Evolutionary conservation across 2,797 vertebrate genomes (phyloP).

Genomic region (Melanotaenia nigrans): DNA sequence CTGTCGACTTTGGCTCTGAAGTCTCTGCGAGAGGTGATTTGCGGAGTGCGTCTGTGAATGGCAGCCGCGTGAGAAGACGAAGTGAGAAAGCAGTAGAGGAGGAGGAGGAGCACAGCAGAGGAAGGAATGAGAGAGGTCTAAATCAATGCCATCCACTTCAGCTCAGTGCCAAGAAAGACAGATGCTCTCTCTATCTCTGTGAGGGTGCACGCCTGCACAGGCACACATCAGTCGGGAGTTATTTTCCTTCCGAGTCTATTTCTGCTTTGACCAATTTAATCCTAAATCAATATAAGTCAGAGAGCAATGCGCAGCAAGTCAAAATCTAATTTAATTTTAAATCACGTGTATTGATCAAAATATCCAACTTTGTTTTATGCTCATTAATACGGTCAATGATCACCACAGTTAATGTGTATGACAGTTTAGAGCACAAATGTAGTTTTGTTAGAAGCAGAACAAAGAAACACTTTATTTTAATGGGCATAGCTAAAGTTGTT

Average conservation of each 20-base stretch:
- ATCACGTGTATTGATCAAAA: slow-evolving; percentile 47
- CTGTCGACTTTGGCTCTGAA: slow-evolving; percentile 44
- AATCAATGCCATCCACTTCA: slow-evolving; percentile 73
- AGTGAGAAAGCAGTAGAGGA: slow-evolving; percentile 52
- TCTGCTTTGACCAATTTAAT: slow-evolving; percentile 59
- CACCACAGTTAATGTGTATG: background rate
- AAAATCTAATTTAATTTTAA: slow-evolving; percentile 51
- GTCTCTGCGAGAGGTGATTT: slow-evolving; percentile 55
- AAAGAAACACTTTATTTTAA: background rate
- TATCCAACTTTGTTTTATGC: slow-evolving; percentile 16
- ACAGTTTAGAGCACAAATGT: background rate
- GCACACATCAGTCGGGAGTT: slow-evolving; percentile 57
- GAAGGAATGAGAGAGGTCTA: slow-evolving; percentile 68
- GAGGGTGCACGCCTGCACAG: slow-evolving; percentile 26
- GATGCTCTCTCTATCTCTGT: slow-evolving; percentile 68
- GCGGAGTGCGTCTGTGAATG: slow-evolving; percentile 62
- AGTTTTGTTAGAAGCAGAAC: slow-evolving; percentile 31
- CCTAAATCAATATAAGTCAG: slow-evolving; percentile 38
- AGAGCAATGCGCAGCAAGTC: slow-evolving; percentile 16
- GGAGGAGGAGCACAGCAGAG: slow-evolving; percentile 54
- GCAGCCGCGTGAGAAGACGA: slow-evolving; percentile 50
- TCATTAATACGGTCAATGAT: slow-evolving; percentile 21
- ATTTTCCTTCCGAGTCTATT: slow-evolving; percentile 58
- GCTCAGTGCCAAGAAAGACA: slow-evolving; percentile 72
- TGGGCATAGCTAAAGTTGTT: background rate